These are phyloP conservation scores for Philhelius pedissequus DNA, from an alignment of 2,888 invertebrate species.

Conservation along the genomic window DNA sequence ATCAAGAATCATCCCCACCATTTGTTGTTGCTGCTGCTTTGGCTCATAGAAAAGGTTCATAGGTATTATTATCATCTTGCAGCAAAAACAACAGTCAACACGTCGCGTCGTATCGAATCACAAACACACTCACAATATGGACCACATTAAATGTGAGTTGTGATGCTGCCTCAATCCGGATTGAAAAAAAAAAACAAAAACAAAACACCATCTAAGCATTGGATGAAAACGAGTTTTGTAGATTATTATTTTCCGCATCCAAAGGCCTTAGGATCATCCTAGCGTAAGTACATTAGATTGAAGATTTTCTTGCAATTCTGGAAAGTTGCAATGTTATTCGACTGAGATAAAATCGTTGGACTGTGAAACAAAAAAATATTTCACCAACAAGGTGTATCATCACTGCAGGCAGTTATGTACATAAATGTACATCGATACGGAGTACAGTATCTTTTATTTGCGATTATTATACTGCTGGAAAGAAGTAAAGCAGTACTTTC, in stretches of 20 bases:
- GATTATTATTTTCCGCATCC: constrained; percentile 50
- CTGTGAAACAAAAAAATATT: constrained; percentile 21
- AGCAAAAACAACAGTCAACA: constrained; percentile 32
- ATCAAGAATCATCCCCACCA: background rate
- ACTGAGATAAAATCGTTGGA: constrained; percentile 25
- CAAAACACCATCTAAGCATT: constrained; percentile 36
- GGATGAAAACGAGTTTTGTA: constrained; percentile 45
- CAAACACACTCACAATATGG: constrained; percentile 34
- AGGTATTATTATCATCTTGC: constrained; percentile 8
- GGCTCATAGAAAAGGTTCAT: background rate
- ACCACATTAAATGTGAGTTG: constrained; percentile 64
- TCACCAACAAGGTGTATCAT: too few species aligned
- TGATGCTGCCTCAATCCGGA: constrained; percentile 48
- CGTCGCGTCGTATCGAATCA: constrained; percentile 38
- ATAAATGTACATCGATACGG: too few species aligned
- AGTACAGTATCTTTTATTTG: constrained; percentile 40
- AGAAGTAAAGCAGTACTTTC: too few species aligned
- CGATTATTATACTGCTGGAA: background rate
- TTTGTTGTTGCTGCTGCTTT: background rate
- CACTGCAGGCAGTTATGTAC: too few species aligned
- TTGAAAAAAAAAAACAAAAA: background rate
- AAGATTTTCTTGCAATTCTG: constrained; percentile 5
- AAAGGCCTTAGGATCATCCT: constrained; percentile 25
- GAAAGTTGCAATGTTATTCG: constrained; percentile 9
- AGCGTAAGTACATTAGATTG: constrained; percentile 1